Percentiles rank a stretch among this genome's conserved stretches.
phyloP scores from a whole-genome alignment of 2,888 invertebrate species.

The Heteropelma amictum region DNA sequence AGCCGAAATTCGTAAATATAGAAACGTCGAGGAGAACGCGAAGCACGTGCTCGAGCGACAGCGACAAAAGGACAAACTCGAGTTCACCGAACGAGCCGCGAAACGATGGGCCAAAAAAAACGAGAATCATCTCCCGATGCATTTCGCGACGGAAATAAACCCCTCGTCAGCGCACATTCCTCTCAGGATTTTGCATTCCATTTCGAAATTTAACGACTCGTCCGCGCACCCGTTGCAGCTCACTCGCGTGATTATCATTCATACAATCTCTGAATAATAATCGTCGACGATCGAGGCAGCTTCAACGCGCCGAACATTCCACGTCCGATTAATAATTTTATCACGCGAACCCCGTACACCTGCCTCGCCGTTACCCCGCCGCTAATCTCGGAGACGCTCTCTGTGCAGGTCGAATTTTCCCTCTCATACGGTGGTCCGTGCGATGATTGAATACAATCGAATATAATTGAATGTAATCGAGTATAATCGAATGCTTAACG shows the following conservation, averaged over 20 bases:
- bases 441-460: no score
- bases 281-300: no score
- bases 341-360: no score
- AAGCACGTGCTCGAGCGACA: slow-evolving; percentile 41
- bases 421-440: no score
- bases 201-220: neutral
- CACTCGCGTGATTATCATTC: neutral
- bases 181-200: slow-evolving; percentile 30
- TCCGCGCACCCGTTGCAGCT: neutral
- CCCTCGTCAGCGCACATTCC: slow-evolving; percentile 49
- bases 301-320: no score
- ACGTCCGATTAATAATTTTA: no score
- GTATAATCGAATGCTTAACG: no score
- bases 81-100: slow-evolving; percentile 36
- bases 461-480: no score
- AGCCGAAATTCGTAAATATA: slow-evolving; percentile 57
- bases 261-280: no score
- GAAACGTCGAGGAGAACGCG: slow-evolving; percentile 55
- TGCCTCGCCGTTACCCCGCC: no score
- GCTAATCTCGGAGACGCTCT: no score
- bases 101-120: neutral
- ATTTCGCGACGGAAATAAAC: slow-evolving; percentile 62
- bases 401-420: no score
- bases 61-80: slow-evolving; percentile 57
- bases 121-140: slow-evolving; percentile 18